phyloP scores from a whole-genome alignment of 1,140 invertebrate species.

The Thaumatotibia leucotreta region DNA sequence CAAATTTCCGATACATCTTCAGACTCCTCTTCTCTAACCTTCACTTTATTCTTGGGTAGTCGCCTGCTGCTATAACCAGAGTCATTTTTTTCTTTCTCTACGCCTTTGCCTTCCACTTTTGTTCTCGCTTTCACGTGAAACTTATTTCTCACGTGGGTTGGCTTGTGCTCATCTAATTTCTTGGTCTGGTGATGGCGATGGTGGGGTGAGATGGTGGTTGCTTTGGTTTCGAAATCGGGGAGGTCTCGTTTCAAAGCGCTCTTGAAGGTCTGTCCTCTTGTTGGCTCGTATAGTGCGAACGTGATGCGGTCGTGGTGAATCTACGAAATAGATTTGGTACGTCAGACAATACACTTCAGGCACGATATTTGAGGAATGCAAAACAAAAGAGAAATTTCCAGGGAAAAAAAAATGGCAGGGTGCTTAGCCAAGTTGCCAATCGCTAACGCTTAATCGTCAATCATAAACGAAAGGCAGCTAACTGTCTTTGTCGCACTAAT shows the following conservation, averaged over 20 bases:
- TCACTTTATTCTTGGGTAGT: slow-evolving; percentile 54
- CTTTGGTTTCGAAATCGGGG: slow-evolving; percentile 36
- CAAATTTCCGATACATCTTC: slow-evolving; percentile 69
- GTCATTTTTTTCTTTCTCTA: slow-evolving; percentile 53
- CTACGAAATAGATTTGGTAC: slow-evolving; percentile 36
- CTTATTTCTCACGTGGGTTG: slow-evolving; percentile 29
- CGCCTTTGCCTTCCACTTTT: slow-evolving; percentile 51
- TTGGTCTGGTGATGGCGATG: slow-evolving; percentile 28
- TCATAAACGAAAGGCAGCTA: too few species aligned
- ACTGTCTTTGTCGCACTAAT: too few species aligned
- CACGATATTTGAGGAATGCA: too few species aligned
- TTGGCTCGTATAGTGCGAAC: slow-evolving; percentile 62
- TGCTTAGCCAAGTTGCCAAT: too few species aligned
- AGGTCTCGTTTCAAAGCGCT: slow-evolving; percentile 60
- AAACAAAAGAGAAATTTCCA: too few species aligned
- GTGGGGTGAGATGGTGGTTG: slow-evolving; percentile 17
- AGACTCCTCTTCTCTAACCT: slow-evolving; percentile 58
- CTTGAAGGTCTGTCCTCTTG: slow-evolving; percentile 62
- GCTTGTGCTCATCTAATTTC: slow-evolving; percentile 30
- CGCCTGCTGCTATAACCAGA: slow-evolving; percentile 40
- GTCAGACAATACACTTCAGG: too few species aligned
- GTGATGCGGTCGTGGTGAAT: slow-evolving; percentile 67
- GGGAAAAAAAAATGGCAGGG: too few species aligned
- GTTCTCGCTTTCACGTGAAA: slow-evolving; percentile 30
- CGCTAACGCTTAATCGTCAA: too few species aligned